These are phyloP conservation scores for Menidia beryllina DNA, from an alignment of 2,113 vertebrate genomes.

Conservation along the genomic window DNA sequence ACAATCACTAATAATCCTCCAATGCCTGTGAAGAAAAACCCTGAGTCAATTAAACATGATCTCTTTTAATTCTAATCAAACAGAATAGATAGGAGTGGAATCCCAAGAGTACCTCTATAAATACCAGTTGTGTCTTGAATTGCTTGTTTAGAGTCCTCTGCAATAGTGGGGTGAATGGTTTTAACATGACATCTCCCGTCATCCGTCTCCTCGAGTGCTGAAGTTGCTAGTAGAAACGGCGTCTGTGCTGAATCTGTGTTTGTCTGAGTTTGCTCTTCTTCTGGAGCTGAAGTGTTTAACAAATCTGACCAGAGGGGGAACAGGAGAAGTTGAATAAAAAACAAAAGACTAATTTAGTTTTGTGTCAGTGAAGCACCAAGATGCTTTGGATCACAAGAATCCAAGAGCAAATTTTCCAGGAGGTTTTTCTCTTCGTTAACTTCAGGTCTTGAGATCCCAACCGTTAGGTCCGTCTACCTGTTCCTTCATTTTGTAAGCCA, in stretches of 20 bases:
- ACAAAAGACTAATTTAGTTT: no score
- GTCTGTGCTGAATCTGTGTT: neutral
- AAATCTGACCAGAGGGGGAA: neutral
- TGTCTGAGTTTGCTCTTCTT: no score
- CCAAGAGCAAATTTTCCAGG: neutral
- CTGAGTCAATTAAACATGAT: neutral
- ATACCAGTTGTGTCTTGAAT: neutral
- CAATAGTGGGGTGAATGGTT: conserved; percentile 7
- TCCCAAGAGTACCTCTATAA: conserved; percentile 23
- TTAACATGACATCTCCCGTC: conserved; percentile 5
- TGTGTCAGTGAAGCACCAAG: accelerated
- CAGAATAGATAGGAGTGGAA: neutral
- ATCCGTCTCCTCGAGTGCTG: neutral
- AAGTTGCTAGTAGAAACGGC: neutral
- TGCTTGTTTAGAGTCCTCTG: neutral
- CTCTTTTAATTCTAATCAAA: neutral
- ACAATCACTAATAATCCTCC: neutral
- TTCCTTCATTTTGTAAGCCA: accelerated
- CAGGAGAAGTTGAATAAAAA: neutral
- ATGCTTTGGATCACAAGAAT: neutral
- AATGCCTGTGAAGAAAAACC: conserved; percentile 26
- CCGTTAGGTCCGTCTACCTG: neutral
- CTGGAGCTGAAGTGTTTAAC: neutral
- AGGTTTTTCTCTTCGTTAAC: neutral
- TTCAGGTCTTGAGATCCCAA: accelerated